Base-by-base conservation (phyloP, 2,888 invertebrate species). In the Drosophila mettleri region DNA sequence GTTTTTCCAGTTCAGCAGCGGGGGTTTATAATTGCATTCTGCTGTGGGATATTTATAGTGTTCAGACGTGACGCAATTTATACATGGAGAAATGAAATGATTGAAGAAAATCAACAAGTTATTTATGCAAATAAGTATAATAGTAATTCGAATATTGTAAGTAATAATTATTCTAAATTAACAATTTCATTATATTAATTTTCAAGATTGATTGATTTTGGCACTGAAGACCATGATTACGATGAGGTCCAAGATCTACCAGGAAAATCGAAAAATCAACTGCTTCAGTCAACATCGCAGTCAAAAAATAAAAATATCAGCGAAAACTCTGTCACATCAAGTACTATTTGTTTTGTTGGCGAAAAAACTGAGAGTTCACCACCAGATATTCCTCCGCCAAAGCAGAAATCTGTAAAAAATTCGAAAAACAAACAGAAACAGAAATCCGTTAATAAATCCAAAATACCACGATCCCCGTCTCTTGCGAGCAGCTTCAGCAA, bases 201-300 rank as follows among this genome's bases (percentile, higher is more conserved):
- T 81, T 81, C 2, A 71, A 90, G 90, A 85, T 84, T 91, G 89
- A 90, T 91, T 83, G 91, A 90, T 86, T 89, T 90, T 80, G 90
- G 90, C 75, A 88, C 81, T 74, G 91, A 90, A 74, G 90, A 90
- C 69, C 89, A 90, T 88, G 90, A 90, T 54, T 89, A 90, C 89
- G 91, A 90, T 85, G 90, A 91, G 71, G 91, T 91, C 81, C 88
- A 86, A 74, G 91, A 90, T 62, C 66, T 88, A 62, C 88, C 90
- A 80, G 86, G 88, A 71, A 82, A 88, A 81, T 78, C 91, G 82
- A 90, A 74, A 76, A 78, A 72, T 80, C 81, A 88, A 55, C 61
- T 68, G 52, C 39, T 58, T 64, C 80, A 80, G 63, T 64, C 80
- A 66, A 49, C 65, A 69, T 46, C 62, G 60, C 59, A 60, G 68